Conservation (phyloP, 1,140 invertebrate genomes). For the Vanessa tameamea region DNA sequence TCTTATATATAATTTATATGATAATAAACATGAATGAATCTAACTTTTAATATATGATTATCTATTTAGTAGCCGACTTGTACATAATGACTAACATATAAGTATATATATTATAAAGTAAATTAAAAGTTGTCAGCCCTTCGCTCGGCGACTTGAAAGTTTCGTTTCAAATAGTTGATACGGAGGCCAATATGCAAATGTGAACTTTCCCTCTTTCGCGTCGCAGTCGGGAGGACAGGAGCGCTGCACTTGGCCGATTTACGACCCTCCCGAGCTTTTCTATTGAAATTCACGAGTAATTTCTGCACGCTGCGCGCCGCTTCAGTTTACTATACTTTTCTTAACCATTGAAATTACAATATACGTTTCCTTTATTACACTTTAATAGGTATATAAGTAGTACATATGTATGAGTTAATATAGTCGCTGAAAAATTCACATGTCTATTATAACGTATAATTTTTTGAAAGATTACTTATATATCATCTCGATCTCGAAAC, state of each 20-base stretch:
- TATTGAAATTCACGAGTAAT: conserved; percentile 59
- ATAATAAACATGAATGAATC: neutral
- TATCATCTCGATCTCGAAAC: too few species aligned
- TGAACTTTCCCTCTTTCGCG: conserved; percentile 70
- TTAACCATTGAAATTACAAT: neutral
- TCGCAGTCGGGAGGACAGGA: conserved; percentile 38
- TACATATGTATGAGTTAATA: too few species aligned
- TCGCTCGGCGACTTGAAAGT: conserved; percentile 41
- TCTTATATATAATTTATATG: neutral
- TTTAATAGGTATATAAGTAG: neutral
- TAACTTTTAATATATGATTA: too few species aligned
- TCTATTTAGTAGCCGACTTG: too few species aligned
- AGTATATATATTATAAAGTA: conserved; percentile 13
- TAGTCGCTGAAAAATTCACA: too few species aligned
- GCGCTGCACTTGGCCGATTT: conserved; percentile 77
- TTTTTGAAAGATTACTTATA: too few species aligned
- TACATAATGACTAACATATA: neutral
- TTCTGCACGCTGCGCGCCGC: conserved; percentile 33
- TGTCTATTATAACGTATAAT: too few species aligned
- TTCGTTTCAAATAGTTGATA: conserved; percentile 48
- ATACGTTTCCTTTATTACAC: neutral
- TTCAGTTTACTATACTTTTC: conserved; percentile 26
- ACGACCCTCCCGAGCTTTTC: conserved; percentile 58
- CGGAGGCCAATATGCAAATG: conserved; percentile 72
- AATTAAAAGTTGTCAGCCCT: conserved; percentile 38